A percentile compares a stretch with the other conserved stretches of the same genome.
phyloP scores from a whole-genome alignment of 2,113 vertebrate genomes.

The Gymnobelideus leadbeateri region DNA sequence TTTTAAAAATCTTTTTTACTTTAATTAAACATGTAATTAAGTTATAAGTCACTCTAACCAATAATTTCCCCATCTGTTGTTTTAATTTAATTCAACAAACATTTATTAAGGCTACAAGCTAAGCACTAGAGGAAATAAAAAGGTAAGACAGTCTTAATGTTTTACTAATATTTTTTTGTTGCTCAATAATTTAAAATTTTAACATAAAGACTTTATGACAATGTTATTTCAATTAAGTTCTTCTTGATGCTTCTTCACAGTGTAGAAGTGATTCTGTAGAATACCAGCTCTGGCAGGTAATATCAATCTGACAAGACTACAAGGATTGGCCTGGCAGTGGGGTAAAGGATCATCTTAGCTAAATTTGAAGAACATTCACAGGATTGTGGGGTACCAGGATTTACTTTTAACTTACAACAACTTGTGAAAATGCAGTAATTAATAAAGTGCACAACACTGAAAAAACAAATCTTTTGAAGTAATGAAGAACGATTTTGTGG shows the following conservation, averaged over 20 bases:
- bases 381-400: background rate
- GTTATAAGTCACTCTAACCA: background rate
- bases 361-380: background rate
- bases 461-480: conserved; percentile 8
- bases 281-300: background rate
- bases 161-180: background rate
- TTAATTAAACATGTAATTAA: background rate
- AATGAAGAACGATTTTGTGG: background rate
- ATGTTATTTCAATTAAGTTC: background rate
- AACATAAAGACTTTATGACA: background rate
- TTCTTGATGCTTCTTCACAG: background rate
- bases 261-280: background rate
- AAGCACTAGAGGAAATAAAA: background rate
- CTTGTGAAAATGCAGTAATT: background rate
- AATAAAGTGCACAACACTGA: background rate
- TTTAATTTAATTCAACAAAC: background rate
- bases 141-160: background rate
- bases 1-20: background rate
- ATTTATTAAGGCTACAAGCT: background rate
- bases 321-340: background rate
- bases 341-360: background rate
- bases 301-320: background rate
- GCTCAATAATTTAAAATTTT: background rate
- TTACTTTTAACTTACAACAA: background rate
- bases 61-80: background rate